These are phyloP conservation scores for Cacajao melanocephalus DNA, from an alignment of 2,797 vertebrate genomes.

Conservation along the genomic window DNA sequence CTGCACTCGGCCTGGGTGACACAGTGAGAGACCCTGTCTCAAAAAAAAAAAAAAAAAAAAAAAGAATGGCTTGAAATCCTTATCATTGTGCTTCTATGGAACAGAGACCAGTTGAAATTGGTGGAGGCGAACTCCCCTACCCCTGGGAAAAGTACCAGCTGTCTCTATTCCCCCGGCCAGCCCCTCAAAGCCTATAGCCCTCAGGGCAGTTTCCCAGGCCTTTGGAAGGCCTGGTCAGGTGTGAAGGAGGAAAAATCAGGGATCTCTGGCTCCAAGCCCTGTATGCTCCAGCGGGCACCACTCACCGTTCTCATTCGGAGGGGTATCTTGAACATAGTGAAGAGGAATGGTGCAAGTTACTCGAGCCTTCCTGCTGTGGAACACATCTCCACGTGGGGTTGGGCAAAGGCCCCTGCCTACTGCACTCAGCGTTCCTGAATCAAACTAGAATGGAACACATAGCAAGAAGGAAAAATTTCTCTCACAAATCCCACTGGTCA, in stretches of 20 bases:
- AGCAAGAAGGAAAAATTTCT: not conserved
- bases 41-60: not conserved
- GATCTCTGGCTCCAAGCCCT: not conserved
- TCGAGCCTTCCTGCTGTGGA: not conserved
- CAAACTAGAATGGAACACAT: not conserved
- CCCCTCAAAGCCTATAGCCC: not conserved
- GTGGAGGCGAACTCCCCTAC: not conserved
- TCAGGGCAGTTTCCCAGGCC: not conserved
- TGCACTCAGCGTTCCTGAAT: not conserved
- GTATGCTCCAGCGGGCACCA: not conserved
- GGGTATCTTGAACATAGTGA: not conserved
- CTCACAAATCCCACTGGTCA: not conserved
- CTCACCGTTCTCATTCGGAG: not conserved
- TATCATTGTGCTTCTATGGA: not conserved
- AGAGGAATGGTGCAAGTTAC: not conserved
- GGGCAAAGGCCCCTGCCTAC: not conserved
- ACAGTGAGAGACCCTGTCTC: not conserved
- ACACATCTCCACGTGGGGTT: not conserved
- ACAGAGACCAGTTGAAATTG: not conserved
- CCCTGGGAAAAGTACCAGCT: not conserved
- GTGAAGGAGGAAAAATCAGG: not conserved
- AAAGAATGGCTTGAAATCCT: slow-evolving; percentile 15
- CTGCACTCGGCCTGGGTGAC: not conserved
- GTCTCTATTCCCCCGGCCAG: not conserved
- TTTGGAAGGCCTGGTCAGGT: not conserved